phyloP scores from a whole-genome alignment of 2,797 vertebrate genomes.

The Scomberomorus guttatus region DNA sequence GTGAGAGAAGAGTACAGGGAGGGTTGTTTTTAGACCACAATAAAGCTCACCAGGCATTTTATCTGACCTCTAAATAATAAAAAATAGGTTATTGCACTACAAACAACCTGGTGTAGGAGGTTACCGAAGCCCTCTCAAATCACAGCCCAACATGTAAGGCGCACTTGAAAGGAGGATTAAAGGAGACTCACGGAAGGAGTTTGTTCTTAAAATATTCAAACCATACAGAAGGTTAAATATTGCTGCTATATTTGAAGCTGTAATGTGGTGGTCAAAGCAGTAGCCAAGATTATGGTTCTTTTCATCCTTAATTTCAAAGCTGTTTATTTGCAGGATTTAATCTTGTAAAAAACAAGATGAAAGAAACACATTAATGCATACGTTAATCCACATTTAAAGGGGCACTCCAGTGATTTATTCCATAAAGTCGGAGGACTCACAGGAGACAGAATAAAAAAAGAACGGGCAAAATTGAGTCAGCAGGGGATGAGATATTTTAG shows the following conservation, averaged over 20 bases:
- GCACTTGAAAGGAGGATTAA: constrained; percentile 40
- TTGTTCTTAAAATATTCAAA: constrained; percentile 18
- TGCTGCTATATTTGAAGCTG: constrained; percentile 3
- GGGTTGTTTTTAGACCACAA: constrained; percentile 26
- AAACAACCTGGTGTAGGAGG: constrained; percentile 49
- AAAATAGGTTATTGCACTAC: constrained; percentile 40
- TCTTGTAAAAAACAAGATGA: constrained; percentile 2
- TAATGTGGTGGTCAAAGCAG: constrained; percentile 6
- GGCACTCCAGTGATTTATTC: not conserved
- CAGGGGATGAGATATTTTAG: not conserved
- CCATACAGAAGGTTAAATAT: constrained; percentile 12
- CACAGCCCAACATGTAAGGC: constrained; percentile 21
- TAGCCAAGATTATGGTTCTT: not conserved
- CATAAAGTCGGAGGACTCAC: not conserved
- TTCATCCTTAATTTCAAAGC: constrained; percentile 26
- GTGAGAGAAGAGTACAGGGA: constrained; percentile 2
- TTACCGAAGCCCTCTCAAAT: constrained; percentile 26
- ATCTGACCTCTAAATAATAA: constrained; percentile 54
- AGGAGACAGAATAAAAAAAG: not conserved
- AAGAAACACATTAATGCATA: constrained; percentile 12
- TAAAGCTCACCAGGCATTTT: constrained; percentile 44
- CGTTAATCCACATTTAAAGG: not conserved
- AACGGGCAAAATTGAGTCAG: not conserved
- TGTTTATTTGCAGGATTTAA: constrained; percentile 6
- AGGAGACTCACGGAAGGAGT: constrained; percentile 1